phyloP scores from a whole-genome alignment of 2,888 invertebrate species.

The Theristus sp. region DNA sequence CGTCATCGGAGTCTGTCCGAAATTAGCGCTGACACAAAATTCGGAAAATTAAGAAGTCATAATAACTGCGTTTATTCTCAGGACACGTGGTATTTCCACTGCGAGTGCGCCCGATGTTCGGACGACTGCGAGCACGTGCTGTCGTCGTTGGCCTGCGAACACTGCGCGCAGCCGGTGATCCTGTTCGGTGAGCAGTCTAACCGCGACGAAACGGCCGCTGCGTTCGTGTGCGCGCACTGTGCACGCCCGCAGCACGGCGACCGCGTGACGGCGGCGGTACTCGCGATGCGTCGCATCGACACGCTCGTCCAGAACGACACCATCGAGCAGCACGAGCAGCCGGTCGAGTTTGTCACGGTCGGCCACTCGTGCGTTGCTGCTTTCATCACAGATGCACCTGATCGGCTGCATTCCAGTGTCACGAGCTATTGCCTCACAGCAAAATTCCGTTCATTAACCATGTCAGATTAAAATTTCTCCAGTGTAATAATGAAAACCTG shows the following conservation, averaged over 20 bases:
- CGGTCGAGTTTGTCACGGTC: background rate
- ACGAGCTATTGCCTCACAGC: no score
- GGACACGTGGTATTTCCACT: conserved; percentile 24
- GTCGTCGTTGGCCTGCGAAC: background rate
- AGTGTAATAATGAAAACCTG: no score
- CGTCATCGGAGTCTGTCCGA: no score
- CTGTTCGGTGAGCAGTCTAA: background rate
- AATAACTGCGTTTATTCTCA: no score
- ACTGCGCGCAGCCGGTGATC: background rate
- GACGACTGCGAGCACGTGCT: background rate
- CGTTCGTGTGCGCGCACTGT: background rate
- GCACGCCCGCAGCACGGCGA: background rate
- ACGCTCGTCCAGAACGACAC: background rate
- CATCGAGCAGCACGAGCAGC: background rate
- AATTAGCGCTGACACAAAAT: no score
- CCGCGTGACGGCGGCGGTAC: background rate
- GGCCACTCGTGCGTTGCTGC: no score
- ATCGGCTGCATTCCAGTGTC: no score
- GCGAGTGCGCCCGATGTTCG: conserved; percentile 22
- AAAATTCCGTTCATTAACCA: no score
- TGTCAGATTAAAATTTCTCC: no score
- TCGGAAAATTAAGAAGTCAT: no score
- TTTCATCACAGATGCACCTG: no score
- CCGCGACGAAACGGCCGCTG: background rate
- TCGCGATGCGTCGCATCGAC: background rate